Percentiles rank a stretch among this genome's conserved stretches.
Conservation (phyloP, 2,797 vertebrate genomes). For the Danio tinwini region DNA sequence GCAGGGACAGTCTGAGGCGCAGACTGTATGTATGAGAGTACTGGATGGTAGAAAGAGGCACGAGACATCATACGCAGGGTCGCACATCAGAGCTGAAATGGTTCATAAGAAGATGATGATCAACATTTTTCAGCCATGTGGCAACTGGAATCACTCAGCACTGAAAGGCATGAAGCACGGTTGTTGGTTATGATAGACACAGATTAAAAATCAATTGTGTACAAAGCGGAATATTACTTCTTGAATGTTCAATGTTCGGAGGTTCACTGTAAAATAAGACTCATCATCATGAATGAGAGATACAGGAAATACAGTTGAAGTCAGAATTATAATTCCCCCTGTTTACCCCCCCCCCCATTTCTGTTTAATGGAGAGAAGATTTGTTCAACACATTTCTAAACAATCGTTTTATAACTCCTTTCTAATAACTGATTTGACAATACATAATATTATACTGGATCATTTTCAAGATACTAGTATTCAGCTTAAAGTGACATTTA, state of each 20-base stretch:
- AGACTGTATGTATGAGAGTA: constrained; percentile 16
- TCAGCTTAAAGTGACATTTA: too few relatives aligned
- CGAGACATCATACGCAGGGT: constrained; percentile 36
- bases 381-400: too few relatives aligned
- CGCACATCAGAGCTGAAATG: constrained; percentile 42
- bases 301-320: too few relatives aligned
- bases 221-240: neutral
- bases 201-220: neutral
- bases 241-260: neutral
- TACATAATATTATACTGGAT: too few relatives aligned
- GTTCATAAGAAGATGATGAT: constrained; percentile 15
- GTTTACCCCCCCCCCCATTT: too few relatives aligned
- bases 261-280: neutral
- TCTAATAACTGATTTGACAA: too few relatives aligned
- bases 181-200: neutral
- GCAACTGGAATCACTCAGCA: neutral
- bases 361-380: too few relatives aligned
- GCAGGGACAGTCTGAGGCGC: constrained; percentile 41
- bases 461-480: too few relatives aligned
- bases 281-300: too few relatives aligned
- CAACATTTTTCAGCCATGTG: constrained; percentile 19
- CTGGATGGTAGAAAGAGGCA: constrained; percentile 6
- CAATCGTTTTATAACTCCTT: too few relatives aligned
- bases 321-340: too few relatives aligned
- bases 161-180: neutral